Base-by-base conservation (phyloP, 2,888 invertebrate genomes). In the Eupelmus urozonus region DNA sequence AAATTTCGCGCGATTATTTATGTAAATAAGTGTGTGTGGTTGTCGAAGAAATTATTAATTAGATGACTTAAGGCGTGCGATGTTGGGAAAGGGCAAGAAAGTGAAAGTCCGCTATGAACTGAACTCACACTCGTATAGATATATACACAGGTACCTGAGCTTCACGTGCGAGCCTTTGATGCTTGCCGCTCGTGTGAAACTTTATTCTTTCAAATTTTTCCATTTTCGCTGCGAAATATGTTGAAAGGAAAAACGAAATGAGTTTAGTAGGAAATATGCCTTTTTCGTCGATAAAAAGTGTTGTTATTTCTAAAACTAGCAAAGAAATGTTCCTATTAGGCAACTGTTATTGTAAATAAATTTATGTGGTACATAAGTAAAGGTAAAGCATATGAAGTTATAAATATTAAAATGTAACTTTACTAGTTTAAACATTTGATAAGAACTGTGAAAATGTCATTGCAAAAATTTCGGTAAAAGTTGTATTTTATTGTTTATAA, bases 21-120 rank as follows among this genome's bases (percentile, higher is more conserved):
- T 59, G 34, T 51, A 23, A 65, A 20, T 53, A 2, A 3, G 59
- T 23, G 60, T n/a, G 20, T 13, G 23, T n/a, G 57, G n/a, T 9
- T 57, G 2, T 49, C 4, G 53, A 62, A 55, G 40, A 74, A 70
- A 76, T 57, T 42, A 57, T 76, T 70, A 55, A 51, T 65, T 66
- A 66, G 60, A 71, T 75, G 29, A 75, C 75, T 71, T 66, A 75
- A 80, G 70, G 71, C 55, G 70, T n/a, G n/a, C 76, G 57, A 66
- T 63, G 70, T 66, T 71, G 59, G 34, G 59, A 75, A 70, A 65
- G 53, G 79, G 66, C 45, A 62, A 66, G 59, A 55, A 79, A 71
- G 75, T 71, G 75, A 79, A 79, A 75, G 71, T 71, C n/a, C 18
- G 42, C 42, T 42, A 27, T 18, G 4, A 23, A n/a, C n/a, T n/a